Evolutionary conservation across 2,888 invertebrate genomes (phyloP), one percentile per base, ranked within the genome.

Genomic region (Cerastis leucographa): DNA sequence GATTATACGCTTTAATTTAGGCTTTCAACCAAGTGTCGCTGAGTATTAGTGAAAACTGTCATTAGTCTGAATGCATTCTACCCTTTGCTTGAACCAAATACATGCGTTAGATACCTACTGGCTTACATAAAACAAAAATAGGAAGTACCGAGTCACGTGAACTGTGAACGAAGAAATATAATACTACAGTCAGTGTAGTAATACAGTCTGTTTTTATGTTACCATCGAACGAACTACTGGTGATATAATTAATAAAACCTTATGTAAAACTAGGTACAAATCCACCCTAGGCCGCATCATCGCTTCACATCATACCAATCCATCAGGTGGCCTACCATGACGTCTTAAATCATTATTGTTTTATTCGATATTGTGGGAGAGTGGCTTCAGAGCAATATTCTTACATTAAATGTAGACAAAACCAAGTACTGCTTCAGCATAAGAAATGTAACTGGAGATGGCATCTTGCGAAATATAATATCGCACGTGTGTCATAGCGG

Each of bases 151-250:
- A 25, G 40, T 66, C 35, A 59, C 29, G 14, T 59, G 56, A 71
- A 51, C 44, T 67, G 74, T 46, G 74, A 75, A 66, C 66, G 11
- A 29, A 69, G 79, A 59, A 75, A 79, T 51, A 40, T 44, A 35
- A 81, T 40, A 79, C 64, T 51, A n/a, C n/a, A n/a, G n/a, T n/a
- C n/a, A n/a, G n/a, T n/a, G n/a, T n/a, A n/a, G 25, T 5, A 64
- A 35, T 40, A 59, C 49, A 49, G 14, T 59, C 65, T 64, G 62
- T n/a, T 42, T 62, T 54, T 62, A 69, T 78, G 22, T 70, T 40
- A 44, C 51, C 25, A 46, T 54, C 35, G 9, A 17, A n/a, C 9
- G 42, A 22, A 1, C 9, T 51, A 22, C 35, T 54, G 25, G 42
- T 72, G 56, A 49, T 59, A 35, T 78, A 59, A 17, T 56, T 78